Base-by-base conservation (phyloP, 64 coral and sea anemone genomes). In the Actinia equina region DNA sequence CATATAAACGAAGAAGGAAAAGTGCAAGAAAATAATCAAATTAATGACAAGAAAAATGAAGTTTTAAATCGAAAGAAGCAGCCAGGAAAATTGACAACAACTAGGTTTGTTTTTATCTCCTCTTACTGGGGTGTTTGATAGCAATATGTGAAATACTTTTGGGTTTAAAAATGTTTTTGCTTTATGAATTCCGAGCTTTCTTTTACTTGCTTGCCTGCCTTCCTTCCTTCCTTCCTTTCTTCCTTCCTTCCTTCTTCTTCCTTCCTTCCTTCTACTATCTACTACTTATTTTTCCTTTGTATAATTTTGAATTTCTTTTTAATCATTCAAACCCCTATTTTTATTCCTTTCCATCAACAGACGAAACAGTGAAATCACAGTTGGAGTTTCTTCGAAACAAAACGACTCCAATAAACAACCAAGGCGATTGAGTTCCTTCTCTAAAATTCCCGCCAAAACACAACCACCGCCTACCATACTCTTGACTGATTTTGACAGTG, bases 341-440 rank as follows among this genome's bases (percentile, higher is more conserved):
- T 41, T 44, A 5, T 79, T 17, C n/a, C 14, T 0, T 14, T 81
- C 7, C 30, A 7, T 85, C n/a, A 1, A 6, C 15, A 85, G 83
- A 37, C 11, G 83, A 85, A 85, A n/a, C 37, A 85, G 83, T 19
- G 83, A 85, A 60, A 19, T 84, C 11, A 26, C 19, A n/a, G n/a
- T 84, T 12, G 59, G 83, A n/a, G n/a, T n/a, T 63, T 60, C 18
- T n/a, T 18, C 53, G 18, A 57, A 63, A 6, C 0, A 55, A 58
- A 60, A 85, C 83, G 45, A 61, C 18, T 30, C 20, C 59, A 26
- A 85, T 5, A 19, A 82, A 57, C 16, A 7, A 12, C 6, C 44
- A 42, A 82, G 53, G 19, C 49, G 83, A 62, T 30, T 53, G 15
- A 85, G 83, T 41, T 81, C 45, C 18, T 81, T 43, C 22, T 45